Evolutionary conservation across 2,888 invertebrate species (phyloP), one percentile per base, ranked within the genome.

Genomic region (Sycophila texana): DNA sequence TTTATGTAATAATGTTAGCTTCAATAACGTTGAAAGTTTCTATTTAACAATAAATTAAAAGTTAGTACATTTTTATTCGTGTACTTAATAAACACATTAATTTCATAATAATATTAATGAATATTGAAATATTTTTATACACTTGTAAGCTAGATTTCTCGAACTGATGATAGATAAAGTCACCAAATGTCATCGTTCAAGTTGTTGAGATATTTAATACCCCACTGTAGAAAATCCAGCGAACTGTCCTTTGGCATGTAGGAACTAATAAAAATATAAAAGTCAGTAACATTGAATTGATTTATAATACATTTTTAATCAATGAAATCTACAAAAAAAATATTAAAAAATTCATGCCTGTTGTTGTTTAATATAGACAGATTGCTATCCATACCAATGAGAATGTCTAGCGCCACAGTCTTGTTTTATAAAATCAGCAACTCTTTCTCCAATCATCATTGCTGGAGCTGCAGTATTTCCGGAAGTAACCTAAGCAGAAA

Each of bases 371-470:
- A 39, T 1, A 39, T 26, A 39, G 39, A 39, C 10, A 39, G 39
- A 39, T 80, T 75, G 20, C 81, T 85, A 84, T 79, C 83, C 84
- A 83, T 87, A 87, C 88, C 88, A 89, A 81, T 86, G 90, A 22
- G 86, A 84, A 26, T 87, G 88, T 83, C 89, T 90, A 4, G 86
- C 88, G 1, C 89, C 86, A 88, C 93, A 92, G 1, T 91, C 90
- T 1, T 89, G 90, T 74, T 90, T 90, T 67, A 93, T 89, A 85
- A 93, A 93, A 79, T 92, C 91, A 0, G 93, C 91, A 0, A 90
- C 93, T 49, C 92, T 91, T 82, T 93, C 93, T 0, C 92, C 93
- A 84, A 93, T 91, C 93, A 93, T 93, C 83, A 93, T 92, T 0
- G 91, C 90, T 0, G 93, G 92, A 0, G 92, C 93, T 51, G 92